Evolutionary conservation across 37 sponge, comb jelly and placozoan genomes (phyloP).

Genomic region (Petrosia ficiformis): DNA sequence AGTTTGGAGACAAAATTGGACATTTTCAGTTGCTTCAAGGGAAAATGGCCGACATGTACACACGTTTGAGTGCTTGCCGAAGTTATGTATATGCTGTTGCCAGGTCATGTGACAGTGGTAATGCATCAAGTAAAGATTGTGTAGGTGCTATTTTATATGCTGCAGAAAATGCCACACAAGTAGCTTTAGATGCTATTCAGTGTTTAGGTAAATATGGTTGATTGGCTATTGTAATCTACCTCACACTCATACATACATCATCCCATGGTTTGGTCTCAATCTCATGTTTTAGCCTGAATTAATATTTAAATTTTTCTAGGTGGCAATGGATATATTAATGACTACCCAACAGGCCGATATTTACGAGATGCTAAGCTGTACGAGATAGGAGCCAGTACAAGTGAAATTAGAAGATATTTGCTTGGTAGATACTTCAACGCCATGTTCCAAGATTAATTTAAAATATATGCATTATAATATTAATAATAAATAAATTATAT

Average conservation of each 20-base stretch:
- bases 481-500: too few species aligned
- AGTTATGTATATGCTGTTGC: constrained; percentile 87
- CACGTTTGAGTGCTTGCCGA: constrained; percentile 68
- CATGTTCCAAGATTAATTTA: constrained; percentile 61
- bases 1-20: constrained; percentile 80
- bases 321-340: constrained; percentile 98
- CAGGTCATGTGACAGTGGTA: constrained; percentile 81
- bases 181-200: constrained; percentile 93
- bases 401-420: constrained; percentile 80
- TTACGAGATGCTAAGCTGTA: constrained; percentile 97
- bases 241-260: too few species aligned
- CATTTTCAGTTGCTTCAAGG: constrained; percentile 88
- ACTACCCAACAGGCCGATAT: constrained; percentile 89
- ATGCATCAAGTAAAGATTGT: constrained; percentile 73
- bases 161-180: constrained; percentile 85
- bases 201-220: not conserved
- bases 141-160: constrained; percentile 66
- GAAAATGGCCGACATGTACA: constrained; percentile 97
- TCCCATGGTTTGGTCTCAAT: too few species aligned
- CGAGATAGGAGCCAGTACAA: constrained; percentile 97
- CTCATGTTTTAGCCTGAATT: too few species aligned
- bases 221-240: too few species aligned
- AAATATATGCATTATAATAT: too few species aligned
- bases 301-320: constrained; percentile 53
- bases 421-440: constrained; percentile 88